phyloP scores from a whole-genome alignment of 2,888 invertebrate genomes.

The Leuctra nigra region DNA sequence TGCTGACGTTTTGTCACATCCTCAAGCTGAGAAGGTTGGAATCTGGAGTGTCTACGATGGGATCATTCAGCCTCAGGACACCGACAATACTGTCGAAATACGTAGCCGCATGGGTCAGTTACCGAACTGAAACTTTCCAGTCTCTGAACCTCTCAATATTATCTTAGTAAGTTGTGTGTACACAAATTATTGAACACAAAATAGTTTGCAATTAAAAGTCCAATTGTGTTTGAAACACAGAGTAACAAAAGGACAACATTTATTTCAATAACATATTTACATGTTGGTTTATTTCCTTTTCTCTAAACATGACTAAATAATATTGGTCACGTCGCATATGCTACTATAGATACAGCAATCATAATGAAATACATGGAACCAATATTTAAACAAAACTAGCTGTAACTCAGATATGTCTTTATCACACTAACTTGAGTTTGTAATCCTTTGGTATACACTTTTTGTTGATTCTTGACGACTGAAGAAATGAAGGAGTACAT shows the following conservation, averaged over 20 bases:
- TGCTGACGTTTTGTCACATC: too few species aligned
- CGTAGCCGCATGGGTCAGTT: too few species aligned
- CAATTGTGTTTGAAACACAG: conserved; percentile 22
- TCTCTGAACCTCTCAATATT: neutral
- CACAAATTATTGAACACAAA: too few species aligned
- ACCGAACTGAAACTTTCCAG: neutral
- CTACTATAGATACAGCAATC: conserved; percentile 3
- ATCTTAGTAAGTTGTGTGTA: too few species aligned
- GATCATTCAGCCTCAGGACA: too few species aligned
- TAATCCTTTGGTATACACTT: conserved; percentile 15
- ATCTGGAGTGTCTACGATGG: too few species aligned
- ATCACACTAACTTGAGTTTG: conserved; percentile 16
- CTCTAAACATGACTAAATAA: conserved; percentile 11
- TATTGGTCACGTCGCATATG: conserved; percentile 15
- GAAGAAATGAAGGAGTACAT: neutral
- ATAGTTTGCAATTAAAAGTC: conserved; percentile 10
- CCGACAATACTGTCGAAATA: too few species aligned
- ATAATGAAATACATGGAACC: conserved; percentile 3
- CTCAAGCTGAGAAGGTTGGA: too few species aligned
- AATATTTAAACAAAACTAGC: conserved; percentile 6
- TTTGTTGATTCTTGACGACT: neutral
- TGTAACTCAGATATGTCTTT: conserved; percentile 16
- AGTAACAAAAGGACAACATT: conserved; percentile 27
- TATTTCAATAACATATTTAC: conserved; percentile 27
- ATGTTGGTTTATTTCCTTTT: conserved; percentile 18